These are phyloP conservation scores for Apostichopus californicus DNA, from an alignment of 35 echinoderm and acorn worm genomes.

Conservation along the genomic window DNA sequence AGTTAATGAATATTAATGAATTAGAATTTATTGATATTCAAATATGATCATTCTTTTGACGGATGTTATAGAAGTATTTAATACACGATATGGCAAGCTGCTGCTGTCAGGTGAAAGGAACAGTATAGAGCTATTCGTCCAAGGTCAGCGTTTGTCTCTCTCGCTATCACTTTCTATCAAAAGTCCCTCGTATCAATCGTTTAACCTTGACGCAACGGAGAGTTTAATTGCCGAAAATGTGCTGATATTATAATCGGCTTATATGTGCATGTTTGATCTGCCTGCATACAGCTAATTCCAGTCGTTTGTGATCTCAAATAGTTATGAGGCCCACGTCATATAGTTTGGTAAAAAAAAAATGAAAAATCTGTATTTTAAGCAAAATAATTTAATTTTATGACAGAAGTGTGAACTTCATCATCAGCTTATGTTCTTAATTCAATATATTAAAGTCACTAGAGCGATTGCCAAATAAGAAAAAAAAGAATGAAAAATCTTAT, in stretches of 20 bases:
- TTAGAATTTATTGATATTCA: neutral
- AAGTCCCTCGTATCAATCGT: neutral
- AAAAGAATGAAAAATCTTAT: neutral
- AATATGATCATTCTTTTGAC: neutral
- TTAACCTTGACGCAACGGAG: neutral
- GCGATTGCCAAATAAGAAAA: neutral
- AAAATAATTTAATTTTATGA: neutral
- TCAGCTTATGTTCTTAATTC: neutral
- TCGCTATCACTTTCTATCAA: neutral
- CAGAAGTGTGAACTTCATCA: neutral
- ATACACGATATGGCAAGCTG: too few species aligned
- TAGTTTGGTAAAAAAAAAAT: neutral
- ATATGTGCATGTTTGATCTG: neutral
- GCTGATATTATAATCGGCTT: neutral
- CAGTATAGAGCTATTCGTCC: too few species aligned
- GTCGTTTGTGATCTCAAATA: neutral
- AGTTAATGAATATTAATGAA: neutral
- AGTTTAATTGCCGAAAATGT: neutral
- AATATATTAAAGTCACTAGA: neutral
- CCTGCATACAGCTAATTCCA: neutral
- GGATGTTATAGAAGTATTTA: too few species aligned
- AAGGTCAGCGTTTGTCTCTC: neutral
- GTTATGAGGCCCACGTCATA: neutral
- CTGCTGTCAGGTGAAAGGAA: too few species aligned
- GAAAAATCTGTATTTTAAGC: neutral